Base-by-base conservation (phyloP, 2,797 vertebrate genomes). In the Austrolebias charrua region DNA sequence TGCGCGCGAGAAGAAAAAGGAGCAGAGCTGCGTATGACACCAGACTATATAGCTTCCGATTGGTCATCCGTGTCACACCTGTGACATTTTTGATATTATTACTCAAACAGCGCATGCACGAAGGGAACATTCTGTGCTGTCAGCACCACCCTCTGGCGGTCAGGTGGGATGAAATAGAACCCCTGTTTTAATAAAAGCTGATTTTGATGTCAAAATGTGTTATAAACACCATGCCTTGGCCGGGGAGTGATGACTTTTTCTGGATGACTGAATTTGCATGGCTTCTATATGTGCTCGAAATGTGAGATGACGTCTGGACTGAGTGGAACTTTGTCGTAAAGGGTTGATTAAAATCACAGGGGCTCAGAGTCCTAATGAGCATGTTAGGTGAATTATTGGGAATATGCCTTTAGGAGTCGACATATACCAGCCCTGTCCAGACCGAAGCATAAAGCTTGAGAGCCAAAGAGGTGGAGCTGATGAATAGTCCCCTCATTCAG, bases 401-500 rank as follows among this genome's bases (percentile, higher is more conserved):
- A 54, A n/a, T 72, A 59, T 65, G 48, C 65, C 46, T 67, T 66
- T 61, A 6, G 20, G 40, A 69, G 29, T 49, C 42, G 44, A 51
- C 28, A 40, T 33, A 60, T 62, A 51, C 51, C 33, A 31, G 59
- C 58, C 57, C 50, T 67, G 64, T 44, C 55, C 52, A 64, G 58
- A 71, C 72, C 48, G 56, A 56, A 63, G 29, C 42, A 40, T 31
- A 60, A 16, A 35, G 55, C 45, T 24, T 51, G 48, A 48, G 56
- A 61, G 52, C 55, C 61, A 70, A 49, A 81, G 51, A 71, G 67
- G 61, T n/a, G 12, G 47, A 4, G 1, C 60, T 70, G 71, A 76
- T 75, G 58, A 59, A 76, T 38, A 60, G 58, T 11, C 65, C 65
- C 63, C 66, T 75, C 66, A 74, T 79, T 86, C 73, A 81, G 58